Evolutionary conservation across 1,140 invertebrate species (phyloP).

Genomic region (Pseudachorutes palmiensis): DNA sequence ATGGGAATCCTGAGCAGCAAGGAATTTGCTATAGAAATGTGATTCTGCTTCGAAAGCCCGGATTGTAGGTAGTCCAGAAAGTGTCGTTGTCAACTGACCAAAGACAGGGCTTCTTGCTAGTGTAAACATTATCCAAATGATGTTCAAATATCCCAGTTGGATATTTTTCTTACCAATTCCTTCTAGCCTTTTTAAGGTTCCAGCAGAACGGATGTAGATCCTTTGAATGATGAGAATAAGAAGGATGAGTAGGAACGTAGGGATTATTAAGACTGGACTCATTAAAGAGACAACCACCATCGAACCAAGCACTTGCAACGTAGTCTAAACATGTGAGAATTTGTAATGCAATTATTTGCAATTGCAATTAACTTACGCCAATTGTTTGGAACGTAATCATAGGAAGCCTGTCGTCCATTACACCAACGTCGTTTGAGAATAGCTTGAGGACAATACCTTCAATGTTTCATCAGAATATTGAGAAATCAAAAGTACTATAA

Average conservation of each 20-base stretch:
- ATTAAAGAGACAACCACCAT: constrained; percentile 63
- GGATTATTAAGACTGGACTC: constrained; percentile 64
- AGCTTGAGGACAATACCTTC: constrained; percentile 55
- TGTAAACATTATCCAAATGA: constrained; percentile 35
- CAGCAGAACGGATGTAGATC: constrained; percentile 70
- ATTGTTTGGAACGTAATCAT: constrained; percentile 21
- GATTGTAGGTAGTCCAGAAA: constrained; percentile 51
- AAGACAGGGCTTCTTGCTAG: constrained; percentile 53
- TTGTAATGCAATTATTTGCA: constrained; percentile 10
- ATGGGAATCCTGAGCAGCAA: constrained; percentile 45
- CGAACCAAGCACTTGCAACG: constrained; percentile 18
- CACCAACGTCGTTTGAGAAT: constrained; percentile 41
- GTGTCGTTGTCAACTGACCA: constrained; percentile 51
- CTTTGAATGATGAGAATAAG: constrained; percentile 64
- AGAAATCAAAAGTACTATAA: constrained; percentile 9
- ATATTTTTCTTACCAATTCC: constrained; percentile 63
- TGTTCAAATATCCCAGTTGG: background rate
- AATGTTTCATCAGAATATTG: background rate
- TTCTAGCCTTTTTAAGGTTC: constrained; percentile 80
- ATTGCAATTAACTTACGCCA: constrained; percentile 22
- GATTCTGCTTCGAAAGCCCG: constrained; percentile 47
- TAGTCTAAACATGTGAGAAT: background rate
- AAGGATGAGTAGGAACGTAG: constrained; percentile 58
- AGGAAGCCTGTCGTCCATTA: constrained; percentile 29
- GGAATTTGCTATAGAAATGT: constrained; percentile 46